Conservation (phyloP, 1,140 invertebrate species). For the Hirudo medicinalis region DNA sequence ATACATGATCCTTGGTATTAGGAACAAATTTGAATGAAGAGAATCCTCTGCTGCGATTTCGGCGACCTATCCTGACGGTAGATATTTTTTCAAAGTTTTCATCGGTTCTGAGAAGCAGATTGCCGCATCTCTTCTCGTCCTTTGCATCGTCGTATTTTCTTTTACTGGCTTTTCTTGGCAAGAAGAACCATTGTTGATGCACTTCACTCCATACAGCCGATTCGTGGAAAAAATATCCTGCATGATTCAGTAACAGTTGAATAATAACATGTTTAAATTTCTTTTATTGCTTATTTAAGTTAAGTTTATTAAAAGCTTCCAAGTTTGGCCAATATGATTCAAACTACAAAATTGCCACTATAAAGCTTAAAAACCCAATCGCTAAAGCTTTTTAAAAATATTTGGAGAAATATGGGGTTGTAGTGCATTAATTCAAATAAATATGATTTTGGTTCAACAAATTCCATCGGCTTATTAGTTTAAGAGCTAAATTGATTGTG, state of each 20-base stretch:
- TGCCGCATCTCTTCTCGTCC: constrained; percentile 81
- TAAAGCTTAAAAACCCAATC: too few relatives aligned
- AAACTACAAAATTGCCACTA: too few relatives aligned
- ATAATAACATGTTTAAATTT: too few relatives aligned
- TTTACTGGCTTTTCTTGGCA: constrained; percentile 76
- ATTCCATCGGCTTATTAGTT: too few relatives aligned
- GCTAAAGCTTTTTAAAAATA: too few relatives aligned
- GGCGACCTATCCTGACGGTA: constrained; percentile 47
- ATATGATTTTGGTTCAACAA: too few relatives aligned
- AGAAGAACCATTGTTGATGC: constrained; percentile 77
- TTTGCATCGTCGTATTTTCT: constrained; percentile 74
- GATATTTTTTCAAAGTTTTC: constrained; percentile 62
- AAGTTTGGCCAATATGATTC: too few relatives aligned
- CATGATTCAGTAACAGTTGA: not conserved
- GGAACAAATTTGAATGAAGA: constrained; percentile 97
- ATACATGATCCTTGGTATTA: constrained; percentile 66
- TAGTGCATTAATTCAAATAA: too few relatives aligned
- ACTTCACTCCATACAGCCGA: constrained; percentile 73
- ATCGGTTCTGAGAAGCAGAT: constrained; percentile 70
- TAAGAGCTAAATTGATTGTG: too few relatives aligned
- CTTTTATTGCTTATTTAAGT: too few relatives aligned
- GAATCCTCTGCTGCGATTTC: constrained; percentile 68
- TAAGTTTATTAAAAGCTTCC: too few relatives aligned
- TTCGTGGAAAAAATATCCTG: constrained; percentile 93
- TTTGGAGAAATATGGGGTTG: too few relatives aligned